A percentile compares a stretch with the other conserved stretches of the same genome.
Evolutionary conservation across 1,140 invertebrate species (phyloP).

Genomic region (Eufriesea mexicana): DNA sequence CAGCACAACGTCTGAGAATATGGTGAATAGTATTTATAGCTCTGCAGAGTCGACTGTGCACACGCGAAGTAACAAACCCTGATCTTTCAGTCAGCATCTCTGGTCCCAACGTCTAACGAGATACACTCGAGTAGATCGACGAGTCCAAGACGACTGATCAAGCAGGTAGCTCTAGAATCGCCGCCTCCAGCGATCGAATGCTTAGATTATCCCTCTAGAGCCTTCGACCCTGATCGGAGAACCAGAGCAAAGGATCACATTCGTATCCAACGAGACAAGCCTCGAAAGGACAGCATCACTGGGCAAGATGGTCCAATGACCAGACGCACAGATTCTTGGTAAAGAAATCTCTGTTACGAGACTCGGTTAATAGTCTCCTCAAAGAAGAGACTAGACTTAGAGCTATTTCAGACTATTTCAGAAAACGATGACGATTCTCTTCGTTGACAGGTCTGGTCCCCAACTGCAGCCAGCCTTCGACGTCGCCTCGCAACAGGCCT

Average conservation of each 20-base stretch:
- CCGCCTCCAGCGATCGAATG: conserved; percentile 73
- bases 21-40: conserved; percentile 52
- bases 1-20: conserved; percentile 70
- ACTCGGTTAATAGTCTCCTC: conserved; percentile 46
- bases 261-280: conserved; percentile 72
- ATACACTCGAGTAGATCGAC: conserved; percentile 74
- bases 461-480: conserved; percentile 73
- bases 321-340: conserved; percentile 76
- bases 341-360: conserved; percentile 33
- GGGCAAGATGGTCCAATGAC: conserved; percentile 66
- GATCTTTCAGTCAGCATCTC: conserved; percentile 58
- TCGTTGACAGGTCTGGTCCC: conserved; percentile 60
- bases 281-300: conserved; percentile 57
- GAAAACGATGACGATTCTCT: neutral
- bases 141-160: conserved; percentile 77
- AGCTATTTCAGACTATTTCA: too few relatives aligned
- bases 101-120: conserved; percentile 70
- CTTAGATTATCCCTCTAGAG: conserved; percentile 70
- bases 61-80: neutral
- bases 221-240: conserved; percentile 73
- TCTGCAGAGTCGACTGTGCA: neutral
- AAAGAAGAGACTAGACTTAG: too few relatives aligned
- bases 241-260: conserved; percentile 71
- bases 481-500: conserved; percentile 77
- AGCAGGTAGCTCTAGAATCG: conserved; percentile 79